Conservation (phyloP, 2,797 vertebrate species). For the Acanthiza pusilla region DNA sequence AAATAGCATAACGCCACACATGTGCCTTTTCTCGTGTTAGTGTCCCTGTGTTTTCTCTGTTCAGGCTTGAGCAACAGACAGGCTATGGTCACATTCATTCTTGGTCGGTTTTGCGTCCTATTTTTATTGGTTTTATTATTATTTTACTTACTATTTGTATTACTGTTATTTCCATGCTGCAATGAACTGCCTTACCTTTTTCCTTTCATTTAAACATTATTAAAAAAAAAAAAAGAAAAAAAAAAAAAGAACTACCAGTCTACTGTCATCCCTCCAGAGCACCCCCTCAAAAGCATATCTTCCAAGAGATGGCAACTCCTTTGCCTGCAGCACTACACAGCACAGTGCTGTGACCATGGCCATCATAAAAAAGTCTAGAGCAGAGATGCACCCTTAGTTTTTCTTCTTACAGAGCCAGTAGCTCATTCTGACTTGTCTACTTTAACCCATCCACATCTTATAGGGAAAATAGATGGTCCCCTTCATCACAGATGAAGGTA, state of each 20-base stretch:
- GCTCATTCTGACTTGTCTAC: neutral
- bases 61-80: neutral
- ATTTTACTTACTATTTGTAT: neutral
- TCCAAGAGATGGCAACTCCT: neutral
- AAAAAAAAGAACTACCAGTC: too few species aligned
- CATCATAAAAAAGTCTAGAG: neutral
- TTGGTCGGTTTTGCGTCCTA: neutral
- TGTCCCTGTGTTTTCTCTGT: neutral
- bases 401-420: neutral
- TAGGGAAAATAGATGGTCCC: neutral
- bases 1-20: neutral
- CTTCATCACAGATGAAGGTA: neutral
- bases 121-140: neutral
- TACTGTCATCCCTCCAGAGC: neutral
- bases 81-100: neutral
- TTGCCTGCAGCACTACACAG: neutral
- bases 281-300: neutral
- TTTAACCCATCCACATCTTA: neutral
- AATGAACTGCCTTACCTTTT: neutral
- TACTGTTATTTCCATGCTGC: neutral
- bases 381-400: neutral
- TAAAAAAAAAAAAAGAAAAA: too few species aligned
- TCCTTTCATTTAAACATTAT: neutral
- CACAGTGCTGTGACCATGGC: fast-evolving
- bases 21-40: neutral